Base-by-base conservation (phyloP, 2,888 invertebrate genomes). In the Drosophila meridionalis region DNA sequence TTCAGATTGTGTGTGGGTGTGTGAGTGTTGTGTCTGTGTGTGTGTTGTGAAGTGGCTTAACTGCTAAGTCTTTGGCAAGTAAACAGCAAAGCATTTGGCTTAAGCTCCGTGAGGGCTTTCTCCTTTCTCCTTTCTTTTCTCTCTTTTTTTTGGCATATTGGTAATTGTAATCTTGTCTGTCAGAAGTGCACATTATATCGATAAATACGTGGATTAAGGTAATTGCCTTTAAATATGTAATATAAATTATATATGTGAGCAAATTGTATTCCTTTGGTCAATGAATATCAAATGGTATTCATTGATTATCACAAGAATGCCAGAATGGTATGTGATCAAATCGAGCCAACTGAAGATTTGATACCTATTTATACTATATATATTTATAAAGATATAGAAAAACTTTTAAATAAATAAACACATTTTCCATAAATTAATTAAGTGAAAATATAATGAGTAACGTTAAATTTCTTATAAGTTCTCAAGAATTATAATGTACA, bases 11-110 rank as follows among this genome's bases (percentile, higher is more conserved):
- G 40, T 58, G 60, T 57, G 30, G 12, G 26, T 40, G 34, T 36
- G 68, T 32, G 12, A 26, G 45, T 59, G 43, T 38, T 38, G 50
- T 55, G 57, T 60, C 42, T 43, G 28, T 50, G 34, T 64, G 32
- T 47, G 14, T 30, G 48, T 30, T 65, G 38, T 50, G n/a, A 50
- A 73, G 52, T 78, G 73, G 77, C 83, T 85, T 83, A 87, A 63
- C 28, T 32, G 50, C 42, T 57, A 48, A 59, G 53, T 69, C 40
- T 34, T 59, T 50, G 32, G 28, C 26, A 68, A 47, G 67, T 45
- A 48, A 53, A 30, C 26, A 67, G 28, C 36, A 30, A 14, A 20
- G 11, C 26, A 26, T 64, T 64, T 69, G 43, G 43, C 7, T 26
- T 58, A 52, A 59, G 53, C 61, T 45, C 8, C 36, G 42, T 28